Evolutionary conservation across 2,888 invertebrate species (phyloP).

Genomic region (Sphecodes monilicornis): DNA sequence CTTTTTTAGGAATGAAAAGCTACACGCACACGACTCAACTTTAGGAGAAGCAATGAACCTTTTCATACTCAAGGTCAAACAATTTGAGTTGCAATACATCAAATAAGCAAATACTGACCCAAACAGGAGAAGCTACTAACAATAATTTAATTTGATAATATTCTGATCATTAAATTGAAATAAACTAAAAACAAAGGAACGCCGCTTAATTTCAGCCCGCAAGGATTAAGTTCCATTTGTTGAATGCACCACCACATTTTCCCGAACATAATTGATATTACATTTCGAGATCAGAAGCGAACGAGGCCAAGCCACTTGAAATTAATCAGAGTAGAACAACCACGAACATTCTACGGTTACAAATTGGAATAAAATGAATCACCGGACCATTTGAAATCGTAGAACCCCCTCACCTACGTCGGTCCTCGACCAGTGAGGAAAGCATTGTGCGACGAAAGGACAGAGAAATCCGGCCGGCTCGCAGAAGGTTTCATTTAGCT

Average conservation of each 20-base stretch:
- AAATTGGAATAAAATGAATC: background rate
- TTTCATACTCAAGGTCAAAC: too few relatives aligned
- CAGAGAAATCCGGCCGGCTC: background rate
- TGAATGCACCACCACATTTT: background rate
- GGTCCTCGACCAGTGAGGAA: background rate
- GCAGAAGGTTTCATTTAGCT: conserved; percentile 24
- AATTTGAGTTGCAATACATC: too few relatives aligned
- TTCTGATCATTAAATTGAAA: background rate
- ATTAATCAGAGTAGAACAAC: background rate
- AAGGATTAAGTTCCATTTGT: background rate
- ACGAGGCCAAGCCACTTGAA: background rate
- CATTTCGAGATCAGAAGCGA: background rate
- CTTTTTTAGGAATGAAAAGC: too few relatives aligned
- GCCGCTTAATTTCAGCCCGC: background rate
- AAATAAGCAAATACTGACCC: too few relatives aligned
- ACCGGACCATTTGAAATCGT: background rate
- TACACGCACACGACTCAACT: too few relatives aligned
- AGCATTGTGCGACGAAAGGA: background rate
- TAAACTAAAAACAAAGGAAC: background rate
- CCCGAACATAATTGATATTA: background rate
- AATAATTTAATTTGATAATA: too few relatives aligned
- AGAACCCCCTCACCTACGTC: background rate
- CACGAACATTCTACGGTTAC: background rate
- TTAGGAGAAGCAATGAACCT: too few relatives aligned
- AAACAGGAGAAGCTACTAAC: too few relatives aligned